These are phyloP conservation scores for Phyllotis vaccarum DNA, from an alignment of 2,797 vertebrate genomes.

Conservation along the genomic window DNA sequence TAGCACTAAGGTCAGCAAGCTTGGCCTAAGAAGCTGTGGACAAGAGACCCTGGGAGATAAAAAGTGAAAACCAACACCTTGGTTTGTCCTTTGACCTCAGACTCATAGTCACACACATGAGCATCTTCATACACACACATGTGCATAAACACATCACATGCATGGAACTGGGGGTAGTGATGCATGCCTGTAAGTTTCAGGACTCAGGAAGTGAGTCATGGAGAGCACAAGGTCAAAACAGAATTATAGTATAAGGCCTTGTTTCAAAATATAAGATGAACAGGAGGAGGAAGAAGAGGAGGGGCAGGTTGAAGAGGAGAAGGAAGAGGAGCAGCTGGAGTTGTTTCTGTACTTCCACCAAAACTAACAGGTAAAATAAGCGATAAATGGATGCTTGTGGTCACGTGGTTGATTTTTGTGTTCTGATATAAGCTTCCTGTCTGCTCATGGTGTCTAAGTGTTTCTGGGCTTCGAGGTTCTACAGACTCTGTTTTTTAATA, in stretches of 20 bases:
- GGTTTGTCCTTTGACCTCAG: background rate
- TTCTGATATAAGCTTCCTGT: background rate
- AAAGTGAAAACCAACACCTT: background rate
- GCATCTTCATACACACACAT: background rate
- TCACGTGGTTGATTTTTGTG: too few relatives aligned
- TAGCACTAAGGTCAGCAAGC: background rate
- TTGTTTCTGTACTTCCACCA: background rate
- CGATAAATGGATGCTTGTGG: too few relatives aligned
- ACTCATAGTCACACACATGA: background rate
- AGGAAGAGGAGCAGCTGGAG: background rate
- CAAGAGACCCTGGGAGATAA: background rate
- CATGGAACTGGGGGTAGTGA: background rate
- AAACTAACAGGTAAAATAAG: background rate
- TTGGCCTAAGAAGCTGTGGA: background rate
- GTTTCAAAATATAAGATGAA: background rate
- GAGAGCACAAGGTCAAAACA: background rate
- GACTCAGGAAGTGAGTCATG: too few relatives aligned
- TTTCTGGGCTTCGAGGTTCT: background rate
- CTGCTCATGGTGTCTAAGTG: background rate
- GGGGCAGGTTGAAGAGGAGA: too few relatives aligned
- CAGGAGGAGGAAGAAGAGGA: background rate
- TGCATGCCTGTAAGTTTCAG: background rate
- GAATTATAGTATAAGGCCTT: background rate
- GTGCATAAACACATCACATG: background rate
- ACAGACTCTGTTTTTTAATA: background rate